Percentiles rank a stretch among this genome's conserved stretches.
Conservation (phyloP, 2,797 vertebrate genomes). For the Psittacula echo region DNA sequence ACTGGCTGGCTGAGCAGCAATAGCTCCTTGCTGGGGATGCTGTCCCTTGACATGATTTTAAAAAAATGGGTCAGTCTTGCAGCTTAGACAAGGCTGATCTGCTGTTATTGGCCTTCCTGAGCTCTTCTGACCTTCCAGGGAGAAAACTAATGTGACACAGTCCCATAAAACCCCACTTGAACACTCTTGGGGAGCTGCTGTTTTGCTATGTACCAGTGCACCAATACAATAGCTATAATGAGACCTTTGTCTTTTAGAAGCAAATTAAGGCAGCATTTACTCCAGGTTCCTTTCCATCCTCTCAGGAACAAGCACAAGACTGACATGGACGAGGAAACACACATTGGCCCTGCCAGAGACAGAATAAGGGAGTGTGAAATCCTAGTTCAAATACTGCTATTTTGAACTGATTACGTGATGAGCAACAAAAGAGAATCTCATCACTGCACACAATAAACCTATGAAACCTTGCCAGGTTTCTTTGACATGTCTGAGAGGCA, state of each 20-base stretch:
- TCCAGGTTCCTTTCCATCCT: neutral
- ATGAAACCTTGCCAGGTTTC: slow-evolving; percentile 30
- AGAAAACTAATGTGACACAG: neutral
- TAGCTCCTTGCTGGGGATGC: neutral
- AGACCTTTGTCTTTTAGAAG: slow-evolving; percentile 24
- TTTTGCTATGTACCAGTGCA: neutral
- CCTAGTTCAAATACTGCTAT: neutral
- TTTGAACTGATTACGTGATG: neutral
- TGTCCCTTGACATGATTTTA: neutral
- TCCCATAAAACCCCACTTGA: neutral
- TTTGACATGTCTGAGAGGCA: slow-evolving; percentile 12
- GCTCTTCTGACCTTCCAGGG: neutral
- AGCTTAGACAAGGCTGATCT: neutral
- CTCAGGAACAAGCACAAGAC: neutral
- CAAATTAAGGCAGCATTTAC: slow-evolving; percentile 2
- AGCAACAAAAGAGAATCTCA: neutral
- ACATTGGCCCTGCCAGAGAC: neutral
- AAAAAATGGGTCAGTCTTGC: neutral
- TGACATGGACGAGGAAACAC: neutral
- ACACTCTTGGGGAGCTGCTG: neutral
- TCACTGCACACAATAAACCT: neutral
- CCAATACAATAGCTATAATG: neutral
- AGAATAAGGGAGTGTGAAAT: slow-evolving; percentile 6
- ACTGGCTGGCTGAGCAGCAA: neutral
- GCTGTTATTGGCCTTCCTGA: neutral